Conservation (phyloP, 2,888 invertebrate species). For the Caenorhabditis sinica region DNA sequence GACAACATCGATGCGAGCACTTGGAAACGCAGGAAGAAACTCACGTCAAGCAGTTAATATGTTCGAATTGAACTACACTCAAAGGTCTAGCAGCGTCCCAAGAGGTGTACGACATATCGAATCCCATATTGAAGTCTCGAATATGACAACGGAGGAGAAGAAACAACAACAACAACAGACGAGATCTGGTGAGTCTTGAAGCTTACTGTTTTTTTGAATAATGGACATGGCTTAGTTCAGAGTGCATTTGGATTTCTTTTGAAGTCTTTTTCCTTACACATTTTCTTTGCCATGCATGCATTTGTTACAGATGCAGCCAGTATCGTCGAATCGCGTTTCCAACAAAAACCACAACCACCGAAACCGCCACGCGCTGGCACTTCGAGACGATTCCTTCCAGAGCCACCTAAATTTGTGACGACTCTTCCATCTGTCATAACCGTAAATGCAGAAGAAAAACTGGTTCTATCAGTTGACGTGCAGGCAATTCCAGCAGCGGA, state of each 20-base stretch:
- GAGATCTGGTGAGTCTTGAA: slow-evolving; percentile 47
- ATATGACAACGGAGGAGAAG: slow-evolving; percentile 42
- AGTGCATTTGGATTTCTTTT: slow-evolving; percentile 44
- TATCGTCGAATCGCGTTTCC: slow-evolving; percentile 60
- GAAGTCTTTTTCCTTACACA: slow-evolving; percentile 41
- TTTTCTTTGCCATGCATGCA: slow-evolving; percentile 56
- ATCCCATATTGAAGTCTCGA: slow-evolving; percentile 71
- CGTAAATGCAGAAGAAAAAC: slow-evolving; percentile 73
- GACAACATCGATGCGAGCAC: slow-evolving; percentile 61
- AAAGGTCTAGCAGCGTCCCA: slow-evolving; percentile 76
- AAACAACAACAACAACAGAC: slow-evolving; percentile 32
- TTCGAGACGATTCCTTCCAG: slow-evolving; percentile 74
- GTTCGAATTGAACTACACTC: slow-evolving; percentile 77
- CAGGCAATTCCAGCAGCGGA: slow-evolving; percentile 81
- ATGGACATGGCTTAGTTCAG: slow-evolving; percentile 48
- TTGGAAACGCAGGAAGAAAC: slow-evolving; percentile 54
- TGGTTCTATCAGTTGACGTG: slow-evolving; percentile 80
- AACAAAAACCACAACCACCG: slow-evolving; percentile 40
- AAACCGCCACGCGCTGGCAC: slow-evolving; percentile 56
- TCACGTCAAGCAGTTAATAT: slow-evolving; percentile 67
- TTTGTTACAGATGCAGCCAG: slow-evolving; percentile 62
- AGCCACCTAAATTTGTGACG: slow-evolving; percentile 77
- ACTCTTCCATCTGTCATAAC: slow-evolving; percentile 72
- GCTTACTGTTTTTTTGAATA: slow-evolving; percentile 26
- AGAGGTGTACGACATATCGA: slow-evolving; percentile 77